A percentile compares a stretch with the other conserved stretches of the same genome.
Evolutionary conservation across 64 coral and sea anemone species (phyloP).

Genomic region (Exaiptasia diaphana): DNA sequence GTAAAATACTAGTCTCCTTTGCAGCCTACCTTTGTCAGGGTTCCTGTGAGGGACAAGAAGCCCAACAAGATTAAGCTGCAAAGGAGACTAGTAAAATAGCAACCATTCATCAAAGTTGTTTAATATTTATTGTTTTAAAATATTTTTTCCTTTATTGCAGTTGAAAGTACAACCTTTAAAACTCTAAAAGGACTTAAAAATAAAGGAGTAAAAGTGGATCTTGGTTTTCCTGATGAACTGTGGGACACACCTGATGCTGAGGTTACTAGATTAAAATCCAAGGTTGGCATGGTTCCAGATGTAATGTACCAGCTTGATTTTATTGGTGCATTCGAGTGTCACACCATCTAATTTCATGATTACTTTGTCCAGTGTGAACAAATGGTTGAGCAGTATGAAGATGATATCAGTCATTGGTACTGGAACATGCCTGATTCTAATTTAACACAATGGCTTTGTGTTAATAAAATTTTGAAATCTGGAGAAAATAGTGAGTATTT

Average conservation of each 20-base stretch:
- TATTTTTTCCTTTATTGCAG: constrained; percentile 37
- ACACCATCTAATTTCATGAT: too few species aligned
- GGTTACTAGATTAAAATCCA: constrained; percentile 71
- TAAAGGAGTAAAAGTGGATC: constrained; percentile 84
- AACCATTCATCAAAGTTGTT: too few species aligned
- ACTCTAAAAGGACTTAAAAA: constrained; percentile 79
- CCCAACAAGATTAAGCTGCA: too few species aligned
- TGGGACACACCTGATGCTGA: constrained; percentile 94
- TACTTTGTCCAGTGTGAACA: constrained; percentile 97
- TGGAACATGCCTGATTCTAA: constrained; percentile 77
- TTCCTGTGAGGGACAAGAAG: too few species aligned
- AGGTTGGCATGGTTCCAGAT: too few species aligned
- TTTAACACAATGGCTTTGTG: constrained; percentile 83
- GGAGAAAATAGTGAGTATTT: constrained; percentile 48
- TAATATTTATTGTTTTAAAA: too few species aligned
- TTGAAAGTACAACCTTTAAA: constrained; percentile 87
- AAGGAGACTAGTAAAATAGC: too few species aligned
- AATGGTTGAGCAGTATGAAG: constrained; percentile 91
- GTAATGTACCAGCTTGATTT: too few species aligned
- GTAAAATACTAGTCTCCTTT: neutral
- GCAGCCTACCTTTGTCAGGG: neutral
- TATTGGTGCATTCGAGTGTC: too few species aligned
- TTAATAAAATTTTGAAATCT: constrained; percentile 62
- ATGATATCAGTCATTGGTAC: constrained; percentile 83
- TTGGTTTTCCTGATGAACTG: constrained; percentile 96